phyloP scores from a whole-genome alignment of 2,888 invertebrate species.

The Pachycephus smyrnensis region DNA sequence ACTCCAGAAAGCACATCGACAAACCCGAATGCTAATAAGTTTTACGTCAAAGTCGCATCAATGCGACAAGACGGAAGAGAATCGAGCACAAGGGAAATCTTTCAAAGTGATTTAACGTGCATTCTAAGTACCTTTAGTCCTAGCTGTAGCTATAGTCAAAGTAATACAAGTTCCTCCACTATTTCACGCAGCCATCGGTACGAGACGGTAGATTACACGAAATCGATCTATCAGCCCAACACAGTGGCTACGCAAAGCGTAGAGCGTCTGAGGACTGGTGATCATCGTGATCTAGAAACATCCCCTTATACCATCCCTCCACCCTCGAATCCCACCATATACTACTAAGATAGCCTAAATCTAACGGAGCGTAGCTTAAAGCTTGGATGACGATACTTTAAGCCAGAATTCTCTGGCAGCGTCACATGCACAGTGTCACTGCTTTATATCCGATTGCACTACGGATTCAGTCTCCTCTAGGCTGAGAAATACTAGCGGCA shows the following conservation, averaged over 20 bases:
- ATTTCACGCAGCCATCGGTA: neutral
- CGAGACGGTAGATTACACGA: neutral
- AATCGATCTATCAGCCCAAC: neutral
- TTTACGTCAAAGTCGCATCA: neutral
- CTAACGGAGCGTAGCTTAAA: neutral
- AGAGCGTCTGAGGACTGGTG: neutral
- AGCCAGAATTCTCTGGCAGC: neutral
- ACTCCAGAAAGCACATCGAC: neutral
- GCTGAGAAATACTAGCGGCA: neutral
- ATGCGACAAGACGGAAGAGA: neutral
- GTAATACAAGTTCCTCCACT: neutral
- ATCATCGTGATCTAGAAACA: neutral
- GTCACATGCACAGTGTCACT: neutral
- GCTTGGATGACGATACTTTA: neutral
- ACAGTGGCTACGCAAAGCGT: neutral
- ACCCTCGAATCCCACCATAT: neutral
- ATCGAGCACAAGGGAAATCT: neutral
- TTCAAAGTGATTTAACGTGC: neutral
- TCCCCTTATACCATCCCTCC: neutral
- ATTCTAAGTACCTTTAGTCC: neutral
- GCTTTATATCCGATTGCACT: neutral
- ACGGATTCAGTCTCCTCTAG: neutral
- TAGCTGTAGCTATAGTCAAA: neutral
- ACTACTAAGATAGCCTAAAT: neutral
- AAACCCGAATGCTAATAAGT: neutral